phyloP scores from a whole-genome alignment of 2,888 invertebrate genomes.

The Scotopteryx bipunctaria region DNA sequence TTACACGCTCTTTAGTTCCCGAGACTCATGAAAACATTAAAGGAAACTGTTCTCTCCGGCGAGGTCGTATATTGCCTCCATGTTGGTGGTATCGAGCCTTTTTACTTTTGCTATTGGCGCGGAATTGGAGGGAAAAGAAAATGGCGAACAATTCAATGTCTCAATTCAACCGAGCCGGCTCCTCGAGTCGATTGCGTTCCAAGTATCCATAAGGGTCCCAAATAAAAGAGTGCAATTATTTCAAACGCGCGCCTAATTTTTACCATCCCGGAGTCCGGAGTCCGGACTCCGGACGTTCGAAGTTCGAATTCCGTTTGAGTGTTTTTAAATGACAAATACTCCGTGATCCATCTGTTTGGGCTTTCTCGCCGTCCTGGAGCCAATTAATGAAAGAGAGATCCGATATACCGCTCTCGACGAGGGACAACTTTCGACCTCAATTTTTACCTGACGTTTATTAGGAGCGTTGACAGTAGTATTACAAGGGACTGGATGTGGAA shows the following conservation, averaged over 20 bases:
- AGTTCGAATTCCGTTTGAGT: constrained; percentile 58
- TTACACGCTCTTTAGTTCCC: constrained; percentile 76
- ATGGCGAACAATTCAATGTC: constrained; percentile 76
- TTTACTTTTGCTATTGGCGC: constrained; percentile 73
- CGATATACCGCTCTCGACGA: constrained; percentile 59
- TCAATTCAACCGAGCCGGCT: constrained; percentile 67
- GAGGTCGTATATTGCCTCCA: constrained; percentile 68
- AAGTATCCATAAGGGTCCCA: constrained; percentile 57
- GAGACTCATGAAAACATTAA: constrained; percentile 78
- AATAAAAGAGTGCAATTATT: constrained; percentile 60
- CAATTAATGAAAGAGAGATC: constrained; percentile 73
- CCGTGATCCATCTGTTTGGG: constrained; percentile 62
- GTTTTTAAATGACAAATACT: constrained; percentile 66
- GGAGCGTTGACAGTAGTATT: constrained; percentile 72
- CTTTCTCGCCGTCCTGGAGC: constrained; percentile 54
- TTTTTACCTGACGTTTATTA: constrained; percentile 79
- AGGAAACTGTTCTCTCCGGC: constrained; percentile 69
- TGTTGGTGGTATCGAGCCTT: constrained; percentile 71
- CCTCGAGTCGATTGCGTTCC: constrained; percentile 62
- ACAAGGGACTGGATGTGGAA: constrained; percentile 63
- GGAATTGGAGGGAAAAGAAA: constrained; percentile 75
- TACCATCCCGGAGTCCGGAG: constrained; percentile 45
- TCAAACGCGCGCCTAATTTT: constrained; percentile 66
- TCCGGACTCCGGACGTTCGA: constrained; percentile 43
- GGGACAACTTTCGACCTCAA: constrained; percentile 67